Base-by-base conservation (phyloP, 2,797 vertebrate species). In the Epinephelus malabaricus region DNA sequence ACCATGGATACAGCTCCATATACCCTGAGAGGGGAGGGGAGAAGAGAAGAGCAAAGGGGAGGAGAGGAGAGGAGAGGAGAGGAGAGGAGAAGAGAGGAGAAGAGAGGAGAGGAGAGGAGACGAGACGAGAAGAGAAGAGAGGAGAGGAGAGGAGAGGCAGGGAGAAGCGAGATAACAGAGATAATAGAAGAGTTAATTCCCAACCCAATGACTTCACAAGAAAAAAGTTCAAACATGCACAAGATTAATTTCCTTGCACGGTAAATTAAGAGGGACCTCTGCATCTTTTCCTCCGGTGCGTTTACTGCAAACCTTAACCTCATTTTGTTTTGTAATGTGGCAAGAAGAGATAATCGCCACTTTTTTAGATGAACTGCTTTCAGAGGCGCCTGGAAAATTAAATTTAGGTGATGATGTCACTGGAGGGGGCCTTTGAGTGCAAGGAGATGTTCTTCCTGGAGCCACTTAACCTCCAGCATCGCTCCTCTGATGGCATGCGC, bases 1-100 rank as follows among this genome's bases (percentile, higher is more conserved):
- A 1, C 98, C 98, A 0, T 99, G 98, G 88, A 99, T 99, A 83
- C 98, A 99, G 90, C 98, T 99, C 95, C 98, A 99, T 86, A 99
- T 99, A 43, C 98, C 98, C 98, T 99, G 93, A 69, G 69, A 82
- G 55, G n/a, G 61, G 55, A 10, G 21, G 17, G 58, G 46, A 50
- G 25, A 23, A 45, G 25, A 19, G 2, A 1, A 19, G 40, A 59
- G 55, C 14, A 56, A 45, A 10, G 21, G 17, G 53, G 46, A 50
- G 25, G 30, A 45, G 25, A 19, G 2, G 1, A 19, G 40, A 54
- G 14, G 93, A 69, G 69, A 82, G 55, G n/a, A 68, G 69, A 82
- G 49, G n/a, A 68, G 6, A 19, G 46, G 23, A 3, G 68, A 62
- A 54, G 34, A 34, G 34, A 34, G 0, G 56, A 63, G 19, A 9